Base-by-base conservation (phyloP, 2,797 vertebrate species). In the Catamblyrhynchus diadema region DNA sequence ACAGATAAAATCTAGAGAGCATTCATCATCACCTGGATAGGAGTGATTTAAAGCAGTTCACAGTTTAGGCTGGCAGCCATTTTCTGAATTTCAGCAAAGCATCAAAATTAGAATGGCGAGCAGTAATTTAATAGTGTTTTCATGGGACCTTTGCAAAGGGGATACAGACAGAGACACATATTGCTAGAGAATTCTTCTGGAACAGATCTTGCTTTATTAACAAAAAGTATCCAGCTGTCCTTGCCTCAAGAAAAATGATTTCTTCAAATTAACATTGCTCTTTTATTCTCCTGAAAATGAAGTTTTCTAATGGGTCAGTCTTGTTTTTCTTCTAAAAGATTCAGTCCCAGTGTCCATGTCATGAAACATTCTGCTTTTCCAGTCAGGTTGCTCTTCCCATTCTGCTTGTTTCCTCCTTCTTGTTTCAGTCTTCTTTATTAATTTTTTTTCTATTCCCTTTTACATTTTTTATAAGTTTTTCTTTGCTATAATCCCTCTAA, bases 1-100 rank as follows among this genome's bases (percentile, higher is more conserved):
- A 48, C 48, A 75, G 92, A 95, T 96, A 94, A 95, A 94, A 97
- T 95, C 87, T 94, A 92, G 75, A 78, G 75, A 88, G 25, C 75
- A 86, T 91, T 94, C 51, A 56, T 85, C 91, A 88, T 78, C 69
- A 94, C 89, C 82, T 95, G 73, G 54, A 86, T 84, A 81, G 80
- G 77, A 89, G 33, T 70, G 85, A 87, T 96, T 95, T 95, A 93
- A 88, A 91, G 51, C 72, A 79, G 79, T 81, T 95, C 65, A 62
- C 65, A 73, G 75, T 79, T 91, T 62, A 94, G 66, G 47, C 87
- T 92, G 62, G 94, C 69, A 93, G 69, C 80, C 85, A 87, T 91
- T 95, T 94, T 92, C 69, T 74, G 81, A 89, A 88, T 59, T 83
- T 91, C 62, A 90, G 70, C 44, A 90, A 84, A 90, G 70, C 47